Base-by-base conservation (phyloP, 2,888 invertebrate species). In the Torymus texanus region DNA sequence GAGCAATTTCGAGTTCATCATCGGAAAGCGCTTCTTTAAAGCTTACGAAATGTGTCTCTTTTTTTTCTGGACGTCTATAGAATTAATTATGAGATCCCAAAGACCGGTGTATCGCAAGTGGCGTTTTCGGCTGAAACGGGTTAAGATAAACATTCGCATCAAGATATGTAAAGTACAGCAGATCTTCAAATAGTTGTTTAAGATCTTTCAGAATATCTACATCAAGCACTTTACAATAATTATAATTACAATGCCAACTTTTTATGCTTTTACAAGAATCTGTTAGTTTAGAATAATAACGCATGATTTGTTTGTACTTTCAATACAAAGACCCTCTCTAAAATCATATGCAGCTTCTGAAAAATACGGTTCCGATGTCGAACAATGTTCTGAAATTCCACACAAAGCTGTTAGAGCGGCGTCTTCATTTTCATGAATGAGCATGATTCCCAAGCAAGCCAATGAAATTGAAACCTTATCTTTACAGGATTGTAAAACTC, bases 321-420 rank as follows among this genome's bases (percentile, higher is more conserved):
- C 21, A 21, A 2, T 21, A 2, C 21, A 21, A 21, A 21, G 21
- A 2, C 21, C 21, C 14, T 61, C 50, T 11, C 16, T 13, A 65
- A 73, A 73, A n/a, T 73, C 18, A 55, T 73, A 73, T 41, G 50
- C 58, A n/a, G 41, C 56, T 29, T 74, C 58, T 50, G 13, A 11
- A 55, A 67, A 67, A 75, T 51, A 75, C 21, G 51, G 18, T 67
- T 67, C 75, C 10, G 67, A n/a, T 5, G 51, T 18, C 8, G 66
- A 75, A n/a, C 51, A 24, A 53, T 75, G 67, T 11, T 58, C 16
- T 5, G 75, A n/a, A 16, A 24, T 10, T 18, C 75, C 67, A 41
- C 67, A 75, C 61, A 75, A 59, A 12, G 75, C 67, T 12, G 59
- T 53, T 14, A 75, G 66, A 18, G 56, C 29, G 10, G 18, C 65